Evolutionary conservation across 2,797 vertebrate genomes (phyloP), one percentile per base, ranked within the genome.

Genomic region (Mus minutoides): DNA sequence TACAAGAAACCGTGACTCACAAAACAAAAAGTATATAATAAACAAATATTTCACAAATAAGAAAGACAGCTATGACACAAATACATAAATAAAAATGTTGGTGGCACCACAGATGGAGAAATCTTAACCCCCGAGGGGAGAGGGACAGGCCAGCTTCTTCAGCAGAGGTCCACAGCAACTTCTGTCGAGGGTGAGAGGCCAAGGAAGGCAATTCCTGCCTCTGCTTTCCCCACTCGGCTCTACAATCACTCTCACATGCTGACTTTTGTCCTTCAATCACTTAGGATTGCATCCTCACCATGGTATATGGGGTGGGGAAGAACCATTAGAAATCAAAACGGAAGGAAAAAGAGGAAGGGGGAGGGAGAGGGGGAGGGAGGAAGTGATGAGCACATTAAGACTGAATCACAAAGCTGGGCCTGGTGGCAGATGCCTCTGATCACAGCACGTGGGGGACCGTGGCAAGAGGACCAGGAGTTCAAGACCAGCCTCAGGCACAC

Each of bases 51-150:
- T 26, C 78, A 58, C 8, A 87, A 67, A 16, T 40, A 84, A 90
- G 34, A 94, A 52, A 95, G 37, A 14, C 29, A 93, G 49, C 40
- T 77, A 92, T 86, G 62, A 82, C 71, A 77, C 21, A 82, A 85
- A 52, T 9, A 86, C 88, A 71, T 14, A 80, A n/a, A 37, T 76
- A 94, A n/a, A 37, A 83, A 93, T 34, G 22, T 34, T 37, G 85
- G 56, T 13, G 21, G 37, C n/a, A 69, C 16, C 6, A 58, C 94
- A 43, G 79, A 75, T 87, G 85, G 52, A 75, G 88, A 76, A 75
- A 87, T 78, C 40, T n/a, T 83, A 87, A 40, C 5, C 11, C 56
- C 8, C n/a, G 56, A 21, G 58, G 5, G 52, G 16, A 54, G 31
- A 10, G 31, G 88, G 80, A 64, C 0, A 1, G 22, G 83, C 76